Base-by-base conservation (phyloP, 2,113 vertebrate genomes). In the Nothobranchius furzeri region DNA sequence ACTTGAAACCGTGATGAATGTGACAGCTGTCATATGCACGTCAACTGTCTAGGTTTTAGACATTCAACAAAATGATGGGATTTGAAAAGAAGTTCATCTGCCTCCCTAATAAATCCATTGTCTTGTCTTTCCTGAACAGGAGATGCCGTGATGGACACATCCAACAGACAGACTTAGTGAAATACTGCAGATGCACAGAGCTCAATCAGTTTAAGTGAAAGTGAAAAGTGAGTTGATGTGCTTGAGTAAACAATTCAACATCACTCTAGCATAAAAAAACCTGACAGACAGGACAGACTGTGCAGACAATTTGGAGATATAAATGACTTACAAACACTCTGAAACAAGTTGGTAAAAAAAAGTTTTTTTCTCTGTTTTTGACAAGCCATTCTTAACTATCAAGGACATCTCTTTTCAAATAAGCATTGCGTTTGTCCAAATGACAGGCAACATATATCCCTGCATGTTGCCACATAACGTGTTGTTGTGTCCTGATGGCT, bases 221-320 rank as follows among this genome's bases (percentile, higher is more conserved):
- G 86, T 88, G 88, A 91, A 88, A 88, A 84, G 86, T 85, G 87
- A 89, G 90, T 90, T 89, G 87, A 90, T 87, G 83, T 75, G 86
- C 79, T 72, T 73, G 79, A 87, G 87, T 90, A 91, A 90, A 87
- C 90, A 91, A 85, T 76, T 86, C 85, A 80, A 85, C 77, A 84
- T 87, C 87, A 84, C 79, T 89, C 80, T 71, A 37, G 68, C 64
- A 51, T 61, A 79, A 51, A 77, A 62, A 79, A 51, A 79, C 57
- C 13, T 91, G 90, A 89, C 85, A 87, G 85, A 87, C 82, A 84
- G 84, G 88, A 88, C 83, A 76, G 79, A 68, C 69, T 72, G 72
- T 70, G 73, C 61, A 81, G 82, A 81, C 81, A 80, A 86, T 88
- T 87, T 76, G 64, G 76, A 85, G 87, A 86, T 85, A 89, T 86